Conservation (phyloP, 2,113 vertebrate genomes). For the Rynchops niger region DNA sequence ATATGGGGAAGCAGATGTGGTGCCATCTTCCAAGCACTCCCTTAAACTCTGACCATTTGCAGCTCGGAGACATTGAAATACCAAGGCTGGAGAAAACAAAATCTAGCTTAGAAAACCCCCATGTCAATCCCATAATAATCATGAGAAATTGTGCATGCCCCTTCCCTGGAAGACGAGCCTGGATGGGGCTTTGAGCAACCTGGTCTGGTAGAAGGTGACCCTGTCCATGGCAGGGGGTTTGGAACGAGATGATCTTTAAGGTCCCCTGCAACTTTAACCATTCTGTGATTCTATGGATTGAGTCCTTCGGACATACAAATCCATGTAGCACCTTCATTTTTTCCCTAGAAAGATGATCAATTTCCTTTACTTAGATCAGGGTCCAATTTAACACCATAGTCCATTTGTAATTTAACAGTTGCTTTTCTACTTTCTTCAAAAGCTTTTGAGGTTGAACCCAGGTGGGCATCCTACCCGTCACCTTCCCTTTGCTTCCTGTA, state of each 20-base stretch:
- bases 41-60: background rate
- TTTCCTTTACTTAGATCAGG: background rate
- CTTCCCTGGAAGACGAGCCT: too few relatives aligned
- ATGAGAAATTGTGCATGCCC: background rate
- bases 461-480: background rate
- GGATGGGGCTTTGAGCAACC: too few relatives aligned
- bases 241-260: too few relatives aligned
- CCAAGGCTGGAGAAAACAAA: background rate
- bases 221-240: too few relatives aligned
- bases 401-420: background rate
- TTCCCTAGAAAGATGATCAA: background rate
- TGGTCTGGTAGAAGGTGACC: too few relatives aligned
- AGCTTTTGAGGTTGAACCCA: background rate
- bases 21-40: background rate
- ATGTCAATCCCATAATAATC: background rate
- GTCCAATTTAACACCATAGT: background rate
- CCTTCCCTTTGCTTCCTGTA: background rate
- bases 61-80: background rate
- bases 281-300: background rate
- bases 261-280: too few relatives aligned
- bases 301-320: background rate
- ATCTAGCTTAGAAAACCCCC: background rate
- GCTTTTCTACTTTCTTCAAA: background rate
- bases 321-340: background rate
- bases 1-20: background rate